Conservation (phyloP, 1,140 invertebrate species). For the Euura saliciscinereae region DNA sequence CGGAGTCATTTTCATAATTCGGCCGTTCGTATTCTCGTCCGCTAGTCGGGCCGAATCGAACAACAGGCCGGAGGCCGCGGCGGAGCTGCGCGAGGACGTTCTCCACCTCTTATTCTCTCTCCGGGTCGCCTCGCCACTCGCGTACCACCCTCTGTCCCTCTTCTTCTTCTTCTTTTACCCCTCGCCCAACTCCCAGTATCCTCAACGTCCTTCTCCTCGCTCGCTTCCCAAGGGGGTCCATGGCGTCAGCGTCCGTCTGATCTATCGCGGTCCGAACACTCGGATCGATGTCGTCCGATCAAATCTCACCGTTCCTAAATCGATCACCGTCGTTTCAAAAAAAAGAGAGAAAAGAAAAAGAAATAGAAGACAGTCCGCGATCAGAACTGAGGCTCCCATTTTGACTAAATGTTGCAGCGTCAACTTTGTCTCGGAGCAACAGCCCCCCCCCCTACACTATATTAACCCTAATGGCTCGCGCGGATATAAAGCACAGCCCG, state of each 20-base stretch:
- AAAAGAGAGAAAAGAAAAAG: slow-evolving; percentile 4
- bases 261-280: slow-evolving; percentile 34
- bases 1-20: slow-evolving; percentile 66
- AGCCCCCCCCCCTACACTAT: slow-evolving; percentile 33
- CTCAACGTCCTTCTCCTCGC: slow-evolving; percentile 16
- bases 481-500: slow-evolving; percentile 60
- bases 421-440: slow-evolving; percentile 21
- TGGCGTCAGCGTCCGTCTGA: slow-evolving; percentile 37
- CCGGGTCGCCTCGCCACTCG: neutral
- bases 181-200: slow-evolving; percentile 25
- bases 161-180: slow-evolving; percentile 14
- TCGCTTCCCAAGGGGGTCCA: slow-evolving; percentile 12
- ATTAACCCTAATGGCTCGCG: slow-evolving; percentile 59
- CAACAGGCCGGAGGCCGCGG: slow-evolving; percentile 36
- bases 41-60: slow-evolving; percentile 41
- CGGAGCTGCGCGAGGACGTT: slow-evolving; percentile 39
- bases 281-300: slow-evolving; percentile 40
- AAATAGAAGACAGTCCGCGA: slow-evolving; percentile 14
- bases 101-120: neutral
- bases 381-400: no score
- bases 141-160: slow-evolving; percentile 6
- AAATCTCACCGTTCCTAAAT: slow-evolving; percentile 26
- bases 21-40: slow-evolving; percentile 63
- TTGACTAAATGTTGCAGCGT: neutral
- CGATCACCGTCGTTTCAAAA: no score